phyloP scores from a whole-genome alignment of 92 coral and sea anemone species.

The Scolanthus callimorphus region DNA sequence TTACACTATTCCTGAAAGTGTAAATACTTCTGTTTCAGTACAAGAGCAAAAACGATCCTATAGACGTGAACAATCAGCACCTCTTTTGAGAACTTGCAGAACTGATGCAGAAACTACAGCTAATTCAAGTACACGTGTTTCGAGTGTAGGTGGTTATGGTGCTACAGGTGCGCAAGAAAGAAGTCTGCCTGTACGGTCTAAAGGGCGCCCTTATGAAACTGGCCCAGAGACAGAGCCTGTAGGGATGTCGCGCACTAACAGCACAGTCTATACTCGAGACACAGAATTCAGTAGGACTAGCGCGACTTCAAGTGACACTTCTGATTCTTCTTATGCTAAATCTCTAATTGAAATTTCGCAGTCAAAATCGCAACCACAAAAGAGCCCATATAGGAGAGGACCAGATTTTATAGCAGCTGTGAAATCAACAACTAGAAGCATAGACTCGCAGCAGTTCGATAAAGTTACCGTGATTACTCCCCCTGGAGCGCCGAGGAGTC shows the following conservation, averaged over 20 bases:
- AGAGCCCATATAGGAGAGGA: background rate
- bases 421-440: background rate
- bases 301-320: no score
- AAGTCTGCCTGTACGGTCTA: background rate
- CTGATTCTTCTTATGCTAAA: no score
- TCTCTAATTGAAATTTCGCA: no score
- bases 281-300: background rate
- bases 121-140: background rate
- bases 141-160: no score
- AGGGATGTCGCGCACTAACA: background rate
- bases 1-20: background rate
- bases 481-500: conserved; percentile 2
- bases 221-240: background rate
- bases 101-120: background rate
- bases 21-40: background rate
- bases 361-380: background rate
- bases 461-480: background rate
- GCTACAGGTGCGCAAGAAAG: no score
- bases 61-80: background rate
- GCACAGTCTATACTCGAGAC: background rate
- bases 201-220: background rate
- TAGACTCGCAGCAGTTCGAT: background rate
- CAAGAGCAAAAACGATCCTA: background rate
- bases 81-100: background rate
- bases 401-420: background rate